Evolutionary conservation across 1,140 invertebrate species (phyloP).

Genomic region (Ostrea edulis): DNA sequence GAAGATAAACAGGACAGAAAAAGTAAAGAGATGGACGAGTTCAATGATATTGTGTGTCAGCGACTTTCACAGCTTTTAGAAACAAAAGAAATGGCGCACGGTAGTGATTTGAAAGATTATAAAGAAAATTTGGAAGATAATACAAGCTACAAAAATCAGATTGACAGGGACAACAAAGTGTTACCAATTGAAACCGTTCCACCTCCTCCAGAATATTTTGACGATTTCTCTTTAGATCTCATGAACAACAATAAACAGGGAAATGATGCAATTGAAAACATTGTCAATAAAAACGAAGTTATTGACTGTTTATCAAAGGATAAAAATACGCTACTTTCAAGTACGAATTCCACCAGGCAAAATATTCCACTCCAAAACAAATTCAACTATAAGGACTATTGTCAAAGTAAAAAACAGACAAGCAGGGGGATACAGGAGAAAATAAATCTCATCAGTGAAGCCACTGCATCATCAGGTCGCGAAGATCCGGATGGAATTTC

Average conservation of each 20-base stretch:
- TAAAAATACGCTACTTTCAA: background rate
- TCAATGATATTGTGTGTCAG: conserved; percentile 33
- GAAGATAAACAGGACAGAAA: conserved; percentile 7
- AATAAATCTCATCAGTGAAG: conserved; percentile 19
- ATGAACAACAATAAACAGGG: background rate
- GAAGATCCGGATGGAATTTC: conserved; percentile 18
- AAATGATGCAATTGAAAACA: background rate
- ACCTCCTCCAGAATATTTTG: conserved; percentile 25
- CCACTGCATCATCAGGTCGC: background rate
- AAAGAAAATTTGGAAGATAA: background rate
- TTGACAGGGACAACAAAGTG: background rate
- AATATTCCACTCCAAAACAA: background rate
- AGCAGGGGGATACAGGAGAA: conserved; percentile 11
- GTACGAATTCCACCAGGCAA: background rate
- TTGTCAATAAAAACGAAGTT: background rate
- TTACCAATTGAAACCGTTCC: background rate
- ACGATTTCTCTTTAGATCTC: conserved; percentile 17
- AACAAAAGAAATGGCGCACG: background rate
- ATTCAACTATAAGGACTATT: conserved; percentile 22
- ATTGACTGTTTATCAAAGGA: background rate
- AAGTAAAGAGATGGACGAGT: conserved; percentile 33
- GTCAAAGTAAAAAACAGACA: conserved; percentile 11
- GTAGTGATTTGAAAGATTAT: background rate
- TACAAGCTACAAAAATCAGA: background rate
- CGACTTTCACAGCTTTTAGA: conserved; percentile 14